Percentiles rank a stretch among this genome's conserved stretches.
phyloP scores from a whole-genome alignment of 2,113 vertebrate species.

The Pseudolaguvia tuberculata region DNA sequence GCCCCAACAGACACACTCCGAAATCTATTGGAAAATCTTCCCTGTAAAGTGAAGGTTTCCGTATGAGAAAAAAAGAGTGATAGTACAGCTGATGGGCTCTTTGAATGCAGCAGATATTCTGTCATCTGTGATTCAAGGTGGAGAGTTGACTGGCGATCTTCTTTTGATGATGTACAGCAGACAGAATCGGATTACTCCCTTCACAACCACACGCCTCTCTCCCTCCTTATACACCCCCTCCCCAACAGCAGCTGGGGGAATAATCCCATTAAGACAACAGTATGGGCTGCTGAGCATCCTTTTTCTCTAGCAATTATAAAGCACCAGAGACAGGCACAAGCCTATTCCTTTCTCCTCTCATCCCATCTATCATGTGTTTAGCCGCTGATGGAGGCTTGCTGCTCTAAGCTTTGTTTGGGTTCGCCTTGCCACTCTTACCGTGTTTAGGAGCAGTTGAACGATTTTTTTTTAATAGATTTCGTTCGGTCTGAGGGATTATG shows the following conservation, averaged over 20 bases:
- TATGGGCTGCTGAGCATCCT: slow-evolving; percentile 84
- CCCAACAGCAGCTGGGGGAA: slow-evolving; percentile 73
- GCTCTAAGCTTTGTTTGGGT: slow-evolving; percentile 55
- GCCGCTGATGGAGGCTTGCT: slow-evolving; percentile 71
- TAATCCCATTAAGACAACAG: slow-evolving; percentile 94
- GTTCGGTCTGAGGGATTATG: slow-evolving; percentile 61
- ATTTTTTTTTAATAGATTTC: slow-evolving; percentile 47
- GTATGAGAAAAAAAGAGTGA: not conserved
- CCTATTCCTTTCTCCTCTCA: slow-evolving; percentile 79
- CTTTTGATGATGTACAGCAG: slow-evolving; percentile 60
- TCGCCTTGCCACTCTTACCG: slow-evolving; percentile 56
- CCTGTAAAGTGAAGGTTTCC: not conserved
- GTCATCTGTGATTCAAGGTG: slow-evolving; percentile 17
- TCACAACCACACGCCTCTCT: slow-evolving; percentile 67
- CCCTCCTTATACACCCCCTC: too few species aligned
- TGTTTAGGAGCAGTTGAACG: slow-evolving; percentile 27
- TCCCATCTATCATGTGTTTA: slow-evolving; percentile 83
- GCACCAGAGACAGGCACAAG: slow-evolving; percentile 80
- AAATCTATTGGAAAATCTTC: not conserved
- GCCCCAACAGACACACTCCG: not conserved
- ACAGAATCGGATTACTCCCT: slow-evolving; percentile 65
- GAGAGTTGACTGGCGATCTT: slow-evolving; percentile 27
- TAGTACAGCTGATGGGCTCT: too few species aligned
- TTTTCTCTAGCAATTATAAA: slow-evolving; percentile 90
- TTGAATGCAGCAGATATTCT: slow-evolving; percentile 4